Conservation (phyloP, 2,797 vertebrate species). For the Poeciliopsis gracilis region DNA sequence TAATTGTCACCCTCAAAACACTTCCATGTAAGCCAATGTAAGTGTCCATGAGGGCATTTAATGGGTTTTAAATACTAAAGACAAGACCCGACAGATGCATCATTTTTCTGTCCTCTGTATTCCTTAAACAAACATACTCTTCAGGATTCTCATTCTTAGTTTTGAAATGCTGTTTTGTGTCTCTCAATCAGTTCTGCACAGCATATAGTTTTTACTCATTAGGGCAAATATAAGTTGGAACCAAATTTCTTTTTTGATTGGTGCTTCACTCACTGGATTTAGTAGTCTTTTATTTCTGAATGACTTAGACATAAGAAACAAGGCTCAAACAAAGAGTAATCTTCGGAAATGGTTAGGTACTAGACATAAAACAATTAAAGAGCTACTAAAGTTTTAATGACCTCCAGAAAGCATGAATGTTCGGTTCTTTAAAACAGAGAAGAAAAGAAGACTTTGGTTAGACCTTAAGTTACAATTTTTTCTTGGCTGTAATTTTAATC, state of each 20-base stretch:
- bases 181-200: background rate
- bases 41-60: no score
- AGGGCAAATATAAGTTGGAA: background rate
- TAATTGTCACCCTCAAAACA: background rate
- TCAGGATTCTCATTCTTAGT: background rate
- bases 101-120: background rate
- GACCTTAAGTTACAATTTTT: constrained; percentile 24
- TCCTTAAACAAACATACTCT: background rate
- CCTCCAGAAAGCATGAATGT: background rate
- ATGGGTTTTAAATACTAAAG: background rate
- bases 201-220: background rate
- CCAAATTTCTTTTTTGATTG: background rate
- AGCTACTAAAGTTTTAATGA: constrained; percentile 2
- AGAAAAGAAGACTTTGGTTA: background rate
- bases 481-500: constrained; percentile 58
- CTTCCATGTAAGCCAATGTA: no score
- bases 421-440: background rate
- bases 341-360: background rate
- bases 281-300: background rate
- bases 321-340: constrained; percentile 1
- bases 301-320: background rate
- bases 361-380: background rate
- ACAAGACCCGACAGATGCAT: background rate
- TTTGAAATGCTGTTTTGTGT: background rate
- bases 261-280: background rate